Evolutionary conservation across 64 coral and sea anemone species (phyloP).

Genomic region (Montipora foliosa): DNA sequence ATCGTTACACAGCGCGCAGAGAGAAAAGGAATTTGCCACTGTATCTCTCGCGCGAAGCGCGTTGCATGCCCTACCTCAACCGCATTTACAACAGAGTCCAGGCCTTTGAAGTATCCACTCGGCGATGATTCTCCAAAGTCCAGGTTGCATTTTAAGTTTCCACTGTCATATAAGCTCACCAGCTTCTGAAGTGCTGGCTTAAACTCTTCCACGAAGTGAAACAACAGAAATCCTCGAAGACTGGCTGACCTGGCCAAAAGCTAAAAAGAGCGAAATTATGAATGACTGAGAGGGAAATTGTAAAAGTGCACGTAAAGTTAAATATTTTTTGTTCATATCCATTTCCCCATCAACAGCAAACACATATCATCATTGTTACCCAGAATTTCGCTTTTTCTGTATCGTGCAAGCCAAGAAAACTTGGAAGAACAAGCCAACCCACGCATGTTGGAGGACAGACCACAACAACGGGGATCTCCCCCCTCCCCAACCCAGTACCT

Average conservation of each 20-base stretch:
- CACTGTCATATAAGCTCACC: slow-evolving; percentile 69
- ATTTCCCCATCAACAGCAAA: no score
- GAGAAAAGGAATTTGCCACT: no score
- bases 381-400: no score
- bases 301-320: no score
- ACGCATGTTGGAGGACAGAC: no score
- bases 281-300: not conserved
- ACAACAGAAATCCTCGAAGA: slow-evolving; percentile 82
- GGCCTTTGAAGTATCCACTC: slow-evolving; percentile 69
- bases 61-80: slow-evolving; percentile 63
- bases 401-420: no score
- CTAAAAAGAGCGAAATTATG: not conserved
- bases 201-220: slow-evolving; percentile 67
- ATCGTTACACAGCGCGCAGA: no score
- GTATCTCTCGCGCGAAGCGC: not conserved
- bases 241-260: slow-evolving; percentile 83
- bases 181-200: slow-evolving; percentile 65
- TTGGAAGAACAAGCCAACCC: no score
- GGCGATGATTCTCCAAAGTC: slow-evolving; percentile 63
- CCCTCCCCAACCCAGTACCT: no score
- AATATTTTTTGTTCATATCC: no score
- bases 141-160: slow-evolving; percentile 66
- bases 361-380: no score
- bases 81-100: slow-evolving; percentile 72
- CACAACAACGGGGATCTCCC: no score